Base-by-base conservation (phyloP, 1,140 invertebrate species). In the Ips typographus region DNA sequence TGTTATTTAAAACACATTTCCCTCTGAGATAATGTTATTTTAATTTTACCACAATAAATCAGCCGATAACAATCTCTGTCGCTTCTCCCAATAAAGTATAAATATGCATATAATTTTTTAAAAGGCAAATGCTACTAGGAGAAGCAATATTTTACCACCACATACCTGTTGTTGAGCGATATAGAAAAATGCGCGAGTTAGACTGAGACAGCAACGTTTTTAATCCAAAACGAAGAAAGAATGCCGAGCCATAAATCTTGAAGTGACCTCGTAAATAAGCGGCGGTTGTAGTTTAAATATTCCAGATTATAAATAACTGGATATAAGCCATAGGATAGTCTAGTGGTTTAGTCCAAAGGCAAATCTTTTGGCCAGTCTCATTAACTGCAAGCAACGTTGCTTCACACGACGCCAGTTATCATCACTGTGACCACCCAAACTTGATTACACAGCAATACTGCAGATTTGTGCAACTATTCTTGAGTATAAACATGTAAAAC, bases 301-400 rank as follows among this genome's bases (percentile, higher is more conserved):
- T 79, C 77, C 77, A 76, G 78, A 80, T 79, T 80, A 80, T 80
- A 80, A 80, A 80, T 80, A 80, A 79, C 79, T 79, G 75, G 75
- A 73, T 65, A 62, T 71, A 64, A 62, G 70, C 72, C 60, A 72
- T 72, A 74, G 67, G 65, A 66, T 53, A 67, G 49, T 42, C 38
- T 67, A 65, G 55, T 58, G 22, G 51, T 44, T 63, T 64, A 72
- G 65, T 68, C 40, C 39, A 61, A 53, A 36, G 51, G 60, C 40
- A 39, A 22, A 22, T 22, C 22, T 0, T 22, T 22, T 22, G 22
- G 22, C 22, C 22, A 22, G 22, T 22, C 22, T 22, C 22, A 22
- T 22, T 22, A 22, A 22, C 22, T 22, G 22, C 22, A 22, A 22
- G 22, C 22, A 22, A 22, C 22, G 22, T 22, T 22, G 22, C 22